Evolutionary conservation across 2,113 vertebrate species (phyloP).

Genomic region (Mobula birostris): DNA sequence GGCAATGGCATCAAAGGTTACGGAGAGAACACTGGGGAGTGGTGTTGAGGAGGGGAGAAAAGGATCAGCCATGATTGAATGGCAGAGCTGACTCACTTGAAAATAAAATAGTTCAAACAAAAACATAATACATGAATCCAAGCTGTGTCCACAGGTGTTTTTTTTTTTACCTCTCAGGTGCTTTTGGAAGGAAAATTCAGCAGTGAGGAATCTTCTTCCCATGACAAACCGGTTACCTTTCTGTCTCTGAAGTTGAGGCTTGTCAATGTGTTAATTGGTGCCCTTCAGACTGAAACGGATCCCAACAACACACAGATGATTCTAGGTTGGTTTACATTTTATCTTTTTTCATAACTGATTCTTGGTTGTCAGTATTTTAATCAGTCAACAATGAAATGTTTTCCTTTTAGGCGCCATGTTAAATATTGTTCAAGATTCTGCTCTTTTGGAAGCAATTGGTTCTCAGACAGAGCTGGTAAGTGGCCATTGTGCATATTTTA

Average conservation of each 20-base stretch:
- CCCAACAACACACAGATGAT: constrained; percentile 94
- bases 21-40: background rate
- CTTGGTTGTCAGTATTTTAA: background rate
- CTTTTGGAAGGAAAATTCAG: constrained; percentile 91
- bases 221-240: constrained; percentile 86
- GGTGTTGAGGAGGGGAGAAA: no score
- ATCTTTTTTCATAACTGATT: background rate
- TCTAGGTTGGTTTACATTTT: constrained; percentile 63
- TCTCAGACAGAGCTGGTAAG: constrained; percentile 82
- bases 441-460: constrained; percentile 84
- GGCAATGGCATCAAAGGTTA: no score
- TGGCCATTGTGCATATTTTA: background rate
- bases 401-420: constrained; percentile 79
- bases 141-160: background rate
- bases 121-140: background rate
- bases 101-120: background rate
- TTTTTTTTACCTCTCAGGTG: constrained; percentile 62
- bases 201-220: constrained; percentile 76
- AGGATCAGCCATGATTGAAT: no score
- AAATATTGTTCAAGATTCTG: constrained; percentile 93
- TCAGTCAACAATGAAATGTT: constrained; percentile 40
- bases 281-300: constrained; percentile 89
- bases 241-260: constrained; percentile 85
- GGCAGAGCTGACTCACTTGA: no score
- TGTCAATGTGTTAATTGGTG: constrained; percentile 90